Evolutionary conservation across 1,140 invertebrate genomes (phyloP).

Genomic region (Cyrtorhinus lividipennis): DNA sequence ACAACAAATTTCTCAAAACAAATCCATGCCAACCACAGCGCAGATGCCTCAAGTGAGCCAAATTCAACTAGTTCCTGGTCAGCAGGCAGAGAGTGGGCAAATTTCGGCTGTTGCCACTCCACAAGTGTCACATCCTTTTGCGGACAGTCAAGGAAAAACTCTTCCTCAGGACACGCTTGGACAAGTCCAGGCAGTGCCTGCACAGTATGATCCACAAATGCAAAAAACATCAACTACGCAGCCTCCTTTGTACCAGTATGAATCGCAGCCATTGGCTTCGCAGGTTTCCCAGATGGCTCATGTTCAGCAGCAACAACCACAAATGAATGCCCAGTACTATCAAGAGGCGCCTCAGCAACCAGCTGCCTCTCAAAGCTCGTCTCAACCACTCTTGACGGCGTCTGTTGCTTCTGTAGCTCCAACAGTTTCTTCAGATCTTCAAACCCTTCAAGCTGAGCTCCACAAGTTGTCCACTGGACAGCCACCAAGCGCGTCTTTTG

Average conservation of each 20-base stretch:
- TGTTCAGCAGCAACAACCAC: slow-evolving; percentile 12
- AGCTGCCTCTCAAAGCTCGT: neutral
- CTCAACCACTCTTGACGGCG: neutral
- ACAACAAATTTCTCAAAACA: neutral
- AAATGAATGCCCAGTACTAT: neutral
- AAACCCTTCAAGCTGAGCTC: neutral
- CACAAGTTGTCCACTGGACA: neutral
- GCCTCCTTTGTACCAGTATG: neutral
- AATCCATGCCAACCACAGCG: no score
- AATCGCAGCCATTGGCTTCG: neutral
- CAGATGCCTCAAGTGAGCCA: slow-evolving; percentile 8
- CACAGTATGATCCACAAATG: no score
- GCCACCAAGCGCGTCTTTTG: neutral
- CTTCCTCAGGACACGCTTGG: neutral
- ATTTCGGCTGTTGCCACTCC: neutral
- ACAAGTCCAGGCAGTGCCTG: neutral
- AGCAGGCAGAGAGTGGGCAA: neutral
- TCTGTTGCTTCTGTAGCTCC: neutral
- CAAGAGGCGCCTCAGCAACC: neutral
- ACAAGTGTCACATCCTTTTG: neutral
- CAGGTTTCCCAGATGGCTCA: slow-evolving; percentile 1
- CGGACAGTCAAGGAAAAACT: neutral
- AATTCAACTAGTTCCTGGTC: neutral
- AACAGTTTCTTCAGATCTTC: neutral
- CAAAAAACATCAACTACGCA: slow-evolving; percentile 11